phyloP scores from a whole-genome alignment of 2,113 vertebrate genomes.

The Apus apus region DNA sequence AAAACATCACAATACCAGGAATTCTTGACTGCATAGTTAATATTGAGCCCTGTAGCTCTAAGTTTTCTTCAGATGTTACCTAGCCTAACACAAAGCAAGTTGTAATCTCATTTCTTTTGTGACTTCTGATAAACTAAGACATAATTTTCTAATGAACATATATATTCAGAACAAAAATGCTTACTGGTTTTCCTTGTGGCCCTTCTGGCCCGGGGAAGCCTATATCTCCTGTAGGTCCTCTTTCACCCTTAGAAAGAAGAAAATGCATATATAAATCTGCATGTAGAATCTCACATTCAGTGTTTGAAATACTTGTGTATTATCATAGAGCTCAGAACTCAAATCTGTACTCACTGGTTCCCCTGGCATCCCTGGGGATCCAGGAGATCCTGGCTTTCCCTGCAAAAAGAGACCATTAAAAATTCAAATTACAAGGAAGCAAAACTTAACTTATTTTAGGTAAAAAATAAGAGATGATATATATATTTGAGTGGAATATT shows the following conservation, averaged over 20 bases:
- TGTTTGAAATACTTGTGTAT: neutral
- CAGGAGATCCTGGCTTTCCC: constrained; percentile 89
- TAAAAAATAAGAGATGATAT: neutral
- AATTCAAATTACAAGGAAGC: neutral
- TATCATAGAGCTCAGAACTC: neutral
- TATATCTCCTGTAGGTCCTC: constrained; percentile 92
- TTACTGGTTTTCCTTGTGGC: constrained; percentile 89
- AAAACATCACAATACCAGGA: neutral
- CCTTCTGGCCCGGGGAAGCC: constrained; percentile 97
- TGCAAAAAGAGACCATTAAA: constrained; percentile 71
- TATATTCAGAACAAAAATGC: constrained; percentile 29
- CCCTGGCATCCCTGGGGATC: constrained; percentile 88
- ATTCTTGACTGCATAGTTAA: neutral
- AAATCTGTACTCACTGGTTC: constrained; percentile 86
- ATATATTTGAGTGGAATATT: neutral
- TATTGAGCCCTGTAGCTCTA: neutral
- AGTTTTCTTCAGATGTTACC: neutral
- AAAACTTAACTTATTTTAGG: neutral
- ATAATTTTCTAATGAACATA: neutral
- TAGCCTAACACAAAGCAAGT: neutral
- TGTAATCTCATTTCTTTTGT: neutral
- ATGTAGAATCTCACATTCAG: neutral
- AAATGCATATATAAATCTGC: neutral
- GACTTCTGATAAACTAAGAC: neutral
- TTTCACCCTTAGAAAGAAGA: constrained; percentile 82